Base-by-base conservation (phyloP, 2,888 invertebrate genomes). In the Chloroclysta siterata region DNA sequence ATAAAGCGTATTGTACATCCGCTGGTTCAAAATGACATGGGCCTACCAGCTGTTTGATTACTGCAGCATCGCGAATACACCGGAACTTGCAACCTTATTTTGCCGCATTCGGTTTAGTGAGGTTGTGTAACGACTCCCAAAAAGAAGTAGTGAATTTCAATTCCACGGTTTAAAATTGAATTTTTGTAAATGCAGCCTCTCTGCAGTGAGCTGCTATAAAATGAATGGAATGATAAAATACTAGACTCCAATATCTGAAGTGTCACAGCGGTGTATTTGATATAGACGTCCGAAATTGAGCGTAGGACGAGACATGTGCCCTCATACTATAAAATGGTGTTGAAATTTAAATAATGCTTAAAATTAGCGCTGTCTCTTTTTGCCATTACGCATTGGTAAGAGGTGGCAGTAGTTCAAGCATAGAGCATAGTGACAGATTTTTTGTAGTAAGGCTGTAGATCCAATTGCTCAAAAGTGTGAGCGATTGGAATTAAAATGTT, bases 11-110 rank as follows among this genome's bases (percentile, higher is more conserved):
- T 58, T 42, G 42, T 5, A 33, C 33, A 33, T 42, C 41, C 42
- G 33, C 33, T 5, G 4, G 29, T 42, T 53, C 17, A 5, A 22
- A 53, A 28, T 47, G 28, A 14, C 13, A 29, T 28, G 39, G 51
- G 15, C 11, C 22, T 10, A 14, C 36, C 17, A 11, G 59, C 59
- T 44, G 28, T 41, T 22, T 53, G 53, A 50, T 54, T 22, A 62
- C 41, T 29, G 62, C n/a, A 17, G 44, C 33, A 44, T 28, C 42
- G 51, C 33, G 46, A 14, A 51, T 57, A 41, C 15, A 11, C 13
- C 54, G 51, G 47, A 48, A 52, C 41, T 57, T 53, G 56, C 56
- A 62, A 56, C 56, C 47, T 60, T 59, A 55, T 55, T 60, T 62
- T 53, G 52, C 56, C 47, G 62, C 56, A 57, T 53, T 47, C 29